phyloP scores from a whole-genome alignment of 2,113 vertebrate species.

The Trematocara stigmaticum region DNA sequence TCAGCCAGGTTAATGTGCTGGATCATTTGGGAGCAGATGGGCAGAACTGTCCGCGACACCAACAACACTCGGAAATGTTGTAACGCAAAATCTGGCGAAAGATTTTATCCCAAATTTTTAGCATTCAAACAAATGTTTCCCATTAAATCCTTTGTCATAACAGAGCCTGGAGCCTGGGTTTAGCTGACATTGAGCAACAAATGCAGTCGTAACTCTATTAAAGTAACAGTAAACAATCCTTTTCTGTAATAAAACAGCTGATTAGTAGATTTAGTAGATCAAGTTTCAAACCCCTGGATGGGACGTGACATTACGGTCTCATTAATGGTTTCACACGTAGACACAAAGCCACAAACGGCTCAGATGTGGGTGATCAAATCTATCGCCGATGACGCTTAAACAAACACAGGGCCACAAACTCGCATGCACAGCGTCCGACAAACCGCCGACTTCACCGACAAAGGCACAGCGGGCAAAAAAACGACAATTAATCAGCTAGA shows the following conservation, averaged over 20 bases:
- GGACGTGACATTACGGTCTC: neutral
- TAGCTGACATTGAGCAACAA: neutral
- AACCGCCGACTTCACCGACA: neutral
- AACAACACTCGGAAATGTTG: neutral
- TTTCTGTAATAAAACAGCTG: neutral
- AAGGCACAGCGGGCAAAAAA: neutral
- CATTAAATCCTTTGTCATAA: neutral
- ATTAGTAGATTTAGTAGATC: neutral
- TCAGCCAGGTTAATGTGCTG: neutral
- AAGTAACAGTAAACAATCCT: neutral
- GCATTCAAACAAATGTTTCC: neutral
- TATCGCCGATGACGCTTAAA: neutral
- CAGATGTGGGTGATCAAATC: neutral
- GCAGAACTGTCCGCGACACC: neutral
- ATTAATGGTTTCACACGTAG: neutral
- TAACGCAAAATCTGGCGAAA: neutral
- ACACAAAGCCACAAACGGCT: neutral
- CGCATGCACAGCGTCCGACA: neutral
- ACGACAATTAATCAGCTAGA: neutral
- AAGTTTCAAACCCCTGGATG: neutral
- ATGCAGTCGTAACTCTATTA: neutral
- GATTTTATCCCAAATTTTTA: neutral
- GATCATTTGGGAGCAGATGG: conserved; percentile 5
- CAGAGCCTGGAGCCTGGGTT: neutral
- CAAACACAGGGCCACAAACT: neutral